Base-by-base conservation (phyloP, 2,888 invertebrate species). In the Hydroisotoma schaefferi region DNA sequence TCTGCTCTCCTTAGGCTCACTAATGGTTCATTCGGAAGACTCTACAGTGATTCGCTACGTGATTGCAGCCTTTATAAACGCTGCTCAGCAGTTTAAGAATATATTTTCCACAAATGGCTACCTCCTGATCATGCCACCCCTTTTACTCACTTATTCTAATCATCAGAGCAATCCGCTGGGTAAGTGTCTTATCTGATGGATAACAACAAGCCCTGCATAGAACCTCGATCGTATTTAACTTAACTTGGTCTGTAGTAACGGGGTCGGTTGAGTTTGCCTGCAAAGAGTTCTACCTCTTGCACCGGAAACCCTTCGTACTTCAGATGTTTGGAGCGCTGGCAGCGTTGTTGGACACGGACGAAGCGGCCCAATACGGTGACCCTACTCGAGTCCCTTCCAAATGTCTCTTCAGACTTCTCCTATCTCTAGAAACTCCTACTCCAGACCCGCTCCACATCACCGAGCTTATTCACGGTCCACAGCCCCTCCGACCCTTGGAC, bases 301-400 rank as follows among this genome's bases (percentile, higher is more conserved):
- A 99, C 76, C 84, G 99, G 53, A 98, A 98, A 75, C 98, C 98
- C 1, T 99, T 99, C 75, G 92, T 99, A 72, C 81, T 99, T 54
- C 97, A 98, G 83, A 94, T 98, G 94, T 98, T 99, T 79, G 99
- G 99, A 1, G 94, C 95, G 2, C 91, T 97, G 0, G 97, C 98
- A 0, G 92, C 94, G 1, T 91, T 97, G 75, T 80, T 99, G 72
- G 97, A 98, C 75, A 92, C 91, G 0, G 91, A 91, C 73, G 90
- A 90, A 74, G 86, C 87, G 68, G 87, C 90, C 29, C 84, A 87
- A 3, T 90, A 87, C 75, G 94, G 94, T 3, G 70, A 70, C 57
- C 69, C 70, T 59, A 73, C 74, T 6, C 73, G 88, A 87, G 88
- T 92, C 1, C 92, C 92, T 76, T 90, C 93, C 0, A 88, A 89